Percentiles rank a stretch among this genome's conserved stretches.
These are phyloP conservation scores for Noctuana brunneofusca DNA, from an alignment of 2,888 invertebrate species.

Conservation along the genomic window DNA sequence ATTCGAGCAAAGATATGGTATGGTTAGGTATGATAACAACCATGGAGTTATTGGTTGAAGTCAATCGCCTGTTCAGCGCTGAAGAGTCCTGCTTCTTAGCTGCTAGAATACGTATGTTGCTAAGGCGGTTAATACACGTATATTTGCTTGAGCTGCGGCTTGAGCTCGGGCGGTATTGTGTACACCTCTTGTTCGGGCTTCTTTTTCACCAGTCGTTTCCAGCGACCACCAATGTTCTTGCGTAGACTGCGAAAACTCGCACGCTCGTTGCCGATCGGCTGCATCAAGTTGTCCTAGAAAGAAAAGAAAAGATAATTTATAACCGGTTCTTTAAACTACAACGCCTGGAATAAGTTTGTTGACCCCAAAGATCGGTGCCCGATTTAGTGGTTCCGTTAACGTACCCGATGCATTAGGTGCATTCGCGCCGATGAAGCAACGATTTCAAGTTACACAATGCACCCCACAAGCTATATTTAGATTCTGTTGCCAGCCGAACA, in stretches of 20 bases:
- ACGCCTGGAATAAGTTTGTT: constrained; percentile 49
- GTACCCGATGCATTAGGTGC: constrained; percentile 61
- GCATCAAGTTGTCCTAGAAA: constrained; percentile 91
- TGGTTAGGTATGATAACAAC: constrained; percentile 64
- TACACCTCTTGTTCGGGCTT: constrained; percentile 91
- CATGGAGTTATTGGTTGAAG: constrained; percentile 62
- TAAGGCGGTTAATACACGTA: constrained; percentile 88
- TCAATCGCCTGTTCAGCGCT: constrained; percentile 54
- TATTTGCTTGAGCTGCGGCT: constrained; percentile 93
- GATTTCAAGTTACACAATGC: constrained; percentile 64
- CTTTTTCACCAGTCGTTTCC: constrained; percentile 92
- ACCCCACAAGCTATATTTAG: constrained; percentile 56
- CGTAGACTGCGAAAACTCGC: constrained; percentile 92
- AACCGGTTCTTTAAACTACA: constrained; percentile 40
- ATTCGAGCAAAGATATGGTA: constrained; percentile 77
- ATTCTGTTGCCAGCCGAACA: constrained; percentile 56
- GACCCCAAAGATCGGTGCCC: constrained; percentile 53
- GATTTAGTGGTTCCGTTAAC: constrained; percentile 61
- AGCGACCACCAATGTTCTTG: constrained; percentile 93
- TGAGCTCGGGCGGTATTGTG: constrained; percentile 93
- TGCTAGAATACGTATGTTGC: constrained; percentile 45
- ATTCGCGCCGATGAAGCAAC: constrained; percentile 54
- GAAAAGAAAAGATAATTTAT: constrained; percentile 52
- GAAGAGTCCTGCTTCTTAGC: constrained; percentile 74
- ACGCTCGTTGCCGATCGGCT: constrained; percentile 86